A percentile compares a stretch with the other conserved stretches of the same genome.
These are phyloP conservation scores for Druon quercuslanigerum DNA, from an alignment of 1,140 invertebrate species.

Conservation along the genomic window DNA sequence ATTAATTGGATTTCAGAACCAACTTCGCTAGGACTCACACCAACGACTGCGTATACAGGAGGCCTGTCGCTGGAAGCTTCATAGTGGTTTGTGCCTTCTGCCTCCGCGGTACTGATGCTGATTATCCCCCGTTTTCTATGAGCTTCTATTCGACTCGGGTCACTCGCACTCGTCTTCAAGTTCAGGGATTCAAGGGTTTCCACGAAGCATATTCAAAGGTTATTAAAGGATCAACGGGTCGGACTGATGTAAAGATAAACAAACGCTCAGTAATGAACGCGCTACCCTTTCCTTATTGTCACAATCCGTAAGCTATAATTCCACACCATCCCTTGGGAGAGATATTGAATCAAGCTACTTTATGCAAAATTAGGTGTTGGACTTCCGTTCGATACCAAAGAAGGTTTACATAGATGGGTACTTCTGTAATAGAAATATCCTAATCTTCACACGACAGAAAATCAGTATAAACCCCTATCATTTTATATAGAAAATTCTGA, in stretches of 20 bases:
- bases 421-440: background rate
- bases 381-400: background rate
- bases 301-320: background rate
- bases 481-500: background rate
- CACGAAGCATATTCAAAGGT: slow-evolving; percentile 47
- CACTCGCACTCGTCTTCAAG: slow-evolving; percentile 16
- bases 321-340: background rate
- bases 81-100: background rate
- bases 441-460: background rate
- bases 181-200: slow-evolving; percentile 36
- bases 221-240: slow-evolving; percentile 61
- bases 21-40: slow-evolving; percentile 60
- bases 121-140: slow-evolving; percentile 51
- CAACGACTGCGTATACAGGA: slow-evolving; percentile 35
- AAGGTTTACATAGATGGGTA: background rate
- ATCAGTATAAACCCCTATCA: background rate
- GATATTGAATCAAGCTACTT: slow-evolving; percentile 11
- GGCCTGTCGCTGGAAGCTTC: slow-evolving; percentile 32
- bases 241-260: slow-evolving; percentile 61
- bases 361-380: background rate
- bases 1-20: slow-evolving; percentile 69
- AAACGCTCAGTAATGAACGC: slow-evolving; percentile 59
- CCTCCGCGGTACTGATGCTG: slow-evolving; percentile 33
- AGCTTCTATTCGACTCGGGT: slow-evolving; percentile 5
- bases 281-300: slow-evolving; percentile 31